Conservation (phyloP, 2,113 vertebrate species). For the Ceyx melanurus region DNA sequence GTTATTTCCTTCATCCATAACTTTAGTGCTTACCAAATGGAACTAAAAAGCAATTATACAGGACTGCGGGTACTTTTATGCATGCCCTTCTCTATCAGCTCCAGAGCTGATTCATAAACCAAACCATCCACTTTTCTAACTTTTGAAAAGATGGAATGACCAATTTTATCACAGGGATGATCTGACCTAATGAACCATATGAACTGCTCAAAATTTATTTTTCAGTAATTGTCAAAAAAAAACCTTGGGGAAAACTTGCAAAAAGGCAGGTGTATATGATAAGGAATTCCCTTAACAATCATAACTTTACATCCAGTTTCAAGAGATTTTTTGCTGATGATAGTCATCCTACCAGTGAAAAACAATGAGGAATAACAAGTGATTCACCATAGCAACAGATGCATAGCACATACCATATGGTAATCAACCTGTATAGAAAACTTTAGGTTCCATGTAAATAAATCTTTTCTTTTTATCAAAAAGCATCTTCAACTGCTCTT, state of each 20-base stretch:
- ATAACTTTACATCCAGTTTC: slow-evolving; percentile 25
- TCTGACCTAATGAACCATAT: background rate
- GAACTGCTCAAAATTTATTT: slow-evolving; percentile 38
- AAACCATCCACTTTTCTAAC: slow-evolving; percentile 13
- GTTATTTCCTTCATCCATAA: slow-evolving; percentile 49
- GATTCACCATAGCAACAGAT: slow-evolving; percentile 27
- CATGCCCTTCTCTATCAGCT: background rate
- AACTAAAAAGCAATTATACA: background rate
- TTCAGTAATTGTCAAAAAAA: slow-evolving; percentile 37
- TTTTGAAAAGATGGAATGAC: background rate
- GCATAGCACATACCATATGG: background rate
- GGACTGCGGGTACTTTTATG: slow-evolving; percentile 8
- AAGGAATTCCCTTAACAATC: slow-evolving; percentile 34
- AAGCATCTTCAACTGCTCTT: background rate
- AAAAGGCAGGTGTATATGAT: slow-evolving; percentile 35
- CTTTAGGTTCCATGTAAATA: background rate
- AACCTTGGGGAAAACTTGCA: background rate
- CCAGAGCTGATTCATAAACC: slow-evolving; percentile 20
- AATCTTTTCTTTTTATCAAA: background rate
- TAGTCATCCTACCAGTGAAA: slow-evolving; percentile 39
- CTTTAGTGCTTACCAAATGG: slow-evolving; percentile 22
- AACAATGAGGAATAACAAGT: slow-evolving; percentile 40
- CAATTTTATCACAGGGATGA: slow-evolving; percentile 18
- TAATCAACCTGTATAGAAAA: slow-evolving; percentile 22
- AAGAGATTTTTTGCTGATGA: slow-evolving; percentile 45